phyloP scores from a whole-genome alignment of 2,113 vertebrate species.

The Ceyx cyanopectus region DNA sequence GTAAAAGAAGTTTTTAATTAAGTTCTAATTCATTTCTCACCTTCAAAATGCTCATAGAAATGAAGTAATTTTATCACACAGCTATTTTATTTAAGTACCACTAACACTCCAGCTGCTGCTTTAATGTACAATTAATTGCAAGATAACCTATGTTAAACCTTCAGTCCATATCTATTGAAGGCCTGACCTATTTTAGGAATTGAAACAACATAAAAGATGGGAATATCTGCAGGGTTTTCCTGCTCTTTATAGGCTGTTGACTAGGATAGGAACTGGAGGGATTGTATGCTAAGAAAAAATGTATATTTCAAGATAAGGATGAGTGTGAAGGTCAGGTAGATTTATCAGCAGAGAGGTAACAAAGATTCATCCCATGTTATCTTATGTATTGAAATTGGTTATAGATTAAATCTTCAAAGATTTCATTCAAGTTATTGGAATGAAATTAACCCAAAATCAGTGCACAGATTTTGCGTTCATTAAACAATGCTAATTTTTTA shows the following conservation, averaged over 20 bases:
- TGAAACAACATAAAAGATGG: background rate
- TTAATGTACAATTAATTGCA: slow-evolving; percentile 25
- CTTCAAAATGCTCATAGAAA: slow-evolving; percentile 6
- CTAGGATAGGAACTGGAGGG: background rate
- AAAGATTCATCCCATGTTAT: background rate
- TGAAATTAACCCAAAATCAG: background rate
- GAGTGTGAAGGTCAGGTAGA: background rate
- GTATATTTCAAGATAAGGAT: background rate
- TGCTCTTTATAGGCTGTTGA: background rate
- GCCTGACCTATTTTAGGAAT: background rate
- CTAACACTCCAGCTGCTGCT: background rate
- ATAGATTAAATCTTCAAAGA: background rate
- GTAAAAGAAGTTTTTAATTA: slow-evolving; percentile 33
- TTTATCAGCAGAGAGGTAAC: background rate
- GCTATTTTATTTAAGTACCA: slow-evolving; percentile 1
- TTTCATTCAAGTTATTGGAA: background rate
- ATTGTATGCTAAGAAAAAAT: background rate
- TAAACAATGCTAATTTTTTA: background rate
- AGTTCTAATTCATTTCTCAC: slow-evolving; percentile 10
- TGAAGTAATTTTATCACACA: background rate
- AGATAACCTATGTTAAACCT: slow-evolving; percentile 2
- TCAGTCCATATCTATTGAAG: background rate
- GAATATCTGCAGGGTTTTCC: background rate
- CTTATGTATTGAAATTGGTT: background rate
- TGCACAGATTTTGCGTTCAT: background rate